Conservation (phyloP, 2,113 vertebrate genomes). For the Nansenia antarctica region DNA sequence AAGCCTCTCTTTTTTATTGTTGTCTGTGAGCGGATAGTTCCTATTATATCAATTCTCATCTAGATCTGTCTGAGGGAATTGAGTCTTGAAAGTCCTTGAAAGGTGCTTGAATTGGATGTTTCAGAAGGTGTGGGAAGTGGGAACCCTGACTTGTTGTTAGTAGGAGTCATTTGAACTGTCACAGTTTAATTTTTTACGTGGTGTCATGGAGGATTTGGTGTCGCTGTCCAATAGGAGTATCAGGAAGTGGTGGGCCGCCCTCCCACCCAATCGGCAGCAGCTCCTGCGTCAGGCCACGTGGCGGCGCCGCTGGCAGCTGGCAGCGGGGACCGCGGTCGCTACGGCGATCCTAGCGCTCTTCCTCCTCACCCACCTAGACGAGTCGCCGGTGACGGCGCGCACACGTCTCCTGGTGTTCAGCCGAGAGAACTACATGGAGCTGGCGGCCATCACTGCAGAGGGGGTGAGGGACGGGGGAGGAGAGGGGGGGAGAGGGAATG, state of each 20-base stretch:
- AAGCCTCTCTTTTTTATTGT: no score
- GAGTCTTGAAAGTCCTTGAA: no score
- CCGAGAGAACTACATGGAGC: slow-evolving; percentile 83
- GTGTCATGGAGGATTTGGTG: neutral
- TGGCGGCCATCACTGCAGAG: slow-evolving; percentile 83
- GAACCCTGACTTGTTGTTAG: no score
- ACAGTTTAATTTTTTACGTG: no score
- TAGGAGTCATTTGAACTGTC: no score
- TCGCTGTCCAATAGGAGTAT: slow-evolving; percentile 79
- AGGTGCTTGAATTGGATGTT: no score
- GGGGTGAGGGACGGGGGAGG: slow-evolving; percentile 71
- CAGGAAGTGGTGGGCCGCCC: slow-evolving; percentile 91
- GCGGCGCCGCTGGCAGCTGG: slow-evolving; percentile 84
- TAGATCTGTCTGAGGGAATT: no score
- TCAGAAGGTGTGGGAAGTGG: no score
- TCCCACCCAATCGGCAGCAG: slow-evolving; percentile 85
- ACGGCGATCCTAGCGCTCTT: slow-evolving; percentile 78
- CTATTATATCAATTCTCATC: no score
- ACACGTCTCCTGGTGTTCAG: slow-evolving; percentile 85
- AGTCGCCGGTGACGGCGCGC: slow-evolving; percentile 89
- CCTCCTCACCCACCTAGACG: slow-evolving; percentile 89
- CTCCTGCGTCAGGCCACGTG: slow-evolving; percentile 79
- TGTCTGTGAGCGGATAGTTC: no score
- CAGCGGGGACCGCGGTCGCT: slow-evolving; percentile 66
- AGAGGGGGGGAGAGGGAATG: neutral